Evolutionary conservation across 2,113 vertebrate species (phyloP).

Genomic region (Pseudois nayaur): DNA sequence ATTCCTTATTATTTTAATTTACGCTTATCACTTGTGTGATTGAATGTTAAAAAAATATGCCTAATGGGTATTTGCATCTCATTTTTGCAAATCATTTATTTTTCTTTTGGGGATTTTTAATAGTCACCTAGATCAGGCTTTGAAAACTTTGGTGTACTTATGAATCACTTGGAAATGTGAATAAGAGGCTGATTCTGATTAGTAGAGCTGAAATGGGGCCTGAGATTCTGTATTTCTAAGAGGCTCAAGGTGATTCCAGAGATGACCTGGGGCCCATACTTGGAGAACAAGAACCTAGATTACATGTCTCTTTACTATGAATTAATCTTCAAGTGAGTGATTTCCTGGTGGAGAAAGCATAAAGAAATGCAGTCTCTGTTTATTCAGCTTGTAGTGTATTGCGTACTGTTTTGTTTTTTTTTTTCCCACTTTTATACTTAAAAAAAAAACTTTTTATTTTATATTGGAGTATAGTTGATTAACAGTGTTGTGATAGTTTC

Average conservation of each 20-base stretch:
- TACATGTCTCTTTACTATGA: neutral
- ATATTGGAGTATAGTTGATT: neutral
- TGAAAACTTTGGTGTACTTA: neutral
- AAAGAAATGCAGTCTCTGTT: neutral
- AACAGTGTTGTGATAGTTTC: neutral
- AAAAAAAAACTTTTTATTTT: neutral
- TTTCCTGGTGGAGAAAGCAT: neutral
- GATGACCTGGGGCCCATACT: neutral
- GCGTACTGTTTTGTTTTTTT: neutral
- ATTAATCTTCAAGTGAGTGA: neutral
- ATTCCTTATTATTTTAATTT: constrained; percentile 34
- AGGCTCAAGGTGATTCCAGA: neutral
- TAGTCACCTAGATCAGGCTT: neutral
- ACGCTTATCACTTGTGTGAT: neutral
- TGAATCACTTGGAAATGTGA: neutral
- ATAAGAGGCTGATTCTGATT: neutral
- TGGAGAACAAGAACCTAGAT: neutral
- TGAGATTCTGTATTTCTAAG: neutral
- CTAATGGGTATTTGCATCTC: neutral
- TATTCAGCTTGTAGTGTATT: neutral
- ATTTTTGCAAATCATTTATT: constrained; percentile 14
- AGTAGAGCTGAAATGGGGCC: neutral
- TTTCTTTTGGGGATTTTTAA: neutral
- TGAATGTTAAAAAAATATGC: neutral
- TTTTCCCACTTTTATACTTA: neutral